A percentile compares a stretch with the other conserved stretches of the same genome.
These are phyloP conservation scores for Dermatemys mawii DNA, from an alignment of 2,113 vertebrate genomes.

Conservation along the genomic window DNA sequence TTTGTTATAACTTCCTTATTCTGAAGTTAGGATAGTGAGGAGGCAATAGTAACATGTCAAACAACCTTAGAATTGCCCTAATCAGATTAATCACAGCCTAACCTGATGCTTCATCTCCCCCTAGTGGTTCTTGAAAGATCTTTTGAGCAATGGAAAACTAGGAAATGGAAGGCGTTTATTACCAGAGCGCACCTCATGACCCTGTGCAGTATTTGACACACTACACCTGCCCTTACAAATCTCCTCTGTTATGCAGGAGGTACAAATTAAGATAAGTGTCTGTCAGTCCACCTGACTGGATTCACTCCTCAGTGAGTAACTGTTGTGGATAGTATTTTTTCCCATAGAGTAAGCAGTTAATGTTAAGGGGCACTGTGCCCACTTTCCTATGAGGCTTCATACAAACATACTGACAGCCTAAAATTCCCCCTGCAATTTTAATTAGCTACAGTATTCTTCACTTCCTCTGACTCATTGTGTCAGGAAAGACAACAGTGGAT, in stretches of 20 bases:
- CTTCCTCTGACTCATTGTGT: background rate
- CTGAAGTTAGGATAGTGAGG: background rate
- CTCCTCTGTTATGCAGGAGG: background rate
- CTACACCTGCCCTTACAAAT: background rate
- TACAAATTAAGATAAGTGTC: background rate
- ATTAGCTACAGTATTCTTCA: accelerated
- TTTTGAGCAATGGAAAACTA: background rate
- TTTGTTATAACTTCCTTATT: background rate
- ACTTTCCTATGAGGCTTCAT: accelerated
- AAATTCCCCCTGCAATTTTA: background rate
- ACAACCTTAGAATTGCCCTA: background rate
- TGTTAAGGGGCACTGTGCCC: background rate
- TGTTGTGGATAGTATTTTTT: background rate
- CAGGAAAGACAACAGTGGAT: background rate
- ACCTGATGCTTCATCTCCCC: background rate
- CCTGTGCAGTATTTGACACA: no score
- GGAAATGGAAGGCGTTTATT: background rate
- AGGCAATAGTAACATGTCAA: background rate
- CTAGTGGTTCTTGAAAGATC: background rate
- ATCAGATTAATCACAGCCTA: background rate
- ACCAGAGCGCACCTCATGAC: background rate
- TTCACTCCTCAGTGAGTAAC: background rate
- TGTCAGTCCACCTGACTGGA: background rate
- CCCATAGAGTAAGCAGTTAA: background rate
- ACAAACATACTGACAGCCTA: background rate